Evolutionary conservation across 2,113 vertebrate genomes (phyloP).

Genomic region (Sciurus niger): DNA sequence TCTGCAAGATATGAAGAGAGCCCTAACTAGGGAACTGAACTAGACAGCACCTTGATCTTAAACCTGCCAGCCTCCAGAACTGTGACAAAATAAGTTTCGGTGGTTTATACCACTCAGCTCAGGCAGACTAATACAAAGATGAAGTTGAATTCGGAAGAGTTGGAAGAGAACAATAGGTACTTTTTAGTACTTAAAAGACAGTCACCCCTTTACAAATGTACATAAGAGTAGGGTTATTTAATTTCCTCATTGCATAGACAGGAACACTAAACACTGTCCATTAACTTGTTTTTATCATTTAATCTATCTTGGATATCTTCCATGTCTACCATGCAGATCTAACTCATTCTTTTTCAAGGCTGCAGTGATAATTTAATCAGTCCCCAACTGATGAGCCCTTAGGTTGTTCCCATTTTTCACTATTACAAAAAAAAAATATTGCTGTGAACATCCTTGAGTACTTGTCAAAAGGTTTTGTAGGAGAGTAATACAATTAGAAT

Average conservation of each 20-base stretch:
- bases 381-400: not conserved
- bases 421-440: not conserved
- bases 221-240: not conserved
- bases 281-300: slow-evolving; percentile 13
- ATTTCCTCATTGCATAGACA: not conserved
- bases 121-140: not conserved
- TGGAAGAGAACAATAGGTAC: slow-evolving; percentile 4
- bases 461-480: not conserved
- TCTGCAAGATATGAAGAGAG: not conserved
- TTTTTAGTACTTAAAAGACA: slow-evolving; percentile 39
- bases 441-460: slow-evolving; percentile 16
- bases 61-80: not conserved
- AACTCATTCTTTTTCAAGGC: slow-evolving; percentile 33
- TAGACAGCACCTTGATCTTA: not conserved
- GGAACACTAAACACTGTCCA: not conserved
- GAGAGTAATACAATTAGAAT: slow-evolving; percentile 29
- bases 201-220: slow-evolving; percentile 34
- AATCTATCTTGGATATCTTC: slow-evolving; percentile 42
- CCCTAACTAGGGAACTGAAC: not conserved
- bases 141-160: slow-evolving; percentile 23
- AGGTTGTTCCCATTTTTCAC: not conserved
- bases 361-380: not conserved
- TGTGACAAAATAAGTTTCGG: not conserved
- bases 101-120: not conserved
- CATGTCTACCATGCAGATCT: not conserved